Conservation (phyloP, 2,113 vertebrate genomes). For the Ptilorrhoa leucosticta region DNA sequence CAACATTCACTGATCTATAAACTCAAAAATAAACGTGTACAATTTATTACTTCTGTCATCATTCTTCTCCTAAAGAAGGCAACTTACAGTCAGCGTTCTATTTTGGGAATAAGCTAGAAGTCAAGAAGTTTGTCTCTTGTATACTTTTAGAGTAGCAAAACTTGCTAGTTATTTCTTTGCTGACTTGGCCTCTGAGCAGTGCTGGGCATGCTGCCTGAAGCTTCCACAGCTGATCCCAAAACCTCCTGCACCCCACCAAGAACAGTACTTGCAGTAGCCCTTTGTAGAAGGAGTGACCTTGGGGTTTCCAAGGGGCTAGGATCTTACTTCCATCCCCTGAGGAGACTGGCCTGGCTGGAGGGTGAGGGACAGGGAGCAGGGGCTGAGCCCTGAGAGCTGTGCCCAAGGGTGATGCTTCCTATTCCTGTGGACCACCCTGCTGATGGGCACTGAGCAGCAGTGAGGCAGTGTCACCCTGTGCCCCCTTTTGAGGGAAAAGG, state of each 20-base stretch:
- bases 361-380: not conserved
- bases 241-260: not conserved
- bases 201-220: not conserved
- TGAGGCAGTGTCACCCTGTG: not conserved
- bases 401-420: not conserved
- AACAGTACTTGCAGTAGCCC: not conserved
- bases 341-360: not conserved
- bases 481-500: not conserved
- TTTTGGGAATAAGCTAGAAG: conserved; percentile 21
- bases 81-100: not conserved
- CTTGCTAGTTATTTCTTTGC: not conserved
- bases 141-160: not conserved
- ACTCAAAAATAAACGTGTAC: conserved; percentile 23
- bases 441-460: not conserved
- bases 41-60: conserved; percentile 38
- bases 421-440: not conserved
- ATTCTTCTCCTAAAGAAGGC: conserved; percentile 40
- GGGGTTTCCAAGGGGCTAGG: not conserved
- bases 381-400: not conserved
- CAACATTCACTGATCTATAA: not conserved
- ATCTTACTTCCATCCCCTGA: not conserved
- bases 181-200: not conserved
- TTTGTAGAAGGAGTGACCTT: not conserved
- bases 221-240: not conserved
- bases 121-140: not conserved